These are phyloP conservation scores for Mythimna albipuncta DNA, from an alignment of 2,888 invertebrate species.

Conservation along the genomic window DNA sequence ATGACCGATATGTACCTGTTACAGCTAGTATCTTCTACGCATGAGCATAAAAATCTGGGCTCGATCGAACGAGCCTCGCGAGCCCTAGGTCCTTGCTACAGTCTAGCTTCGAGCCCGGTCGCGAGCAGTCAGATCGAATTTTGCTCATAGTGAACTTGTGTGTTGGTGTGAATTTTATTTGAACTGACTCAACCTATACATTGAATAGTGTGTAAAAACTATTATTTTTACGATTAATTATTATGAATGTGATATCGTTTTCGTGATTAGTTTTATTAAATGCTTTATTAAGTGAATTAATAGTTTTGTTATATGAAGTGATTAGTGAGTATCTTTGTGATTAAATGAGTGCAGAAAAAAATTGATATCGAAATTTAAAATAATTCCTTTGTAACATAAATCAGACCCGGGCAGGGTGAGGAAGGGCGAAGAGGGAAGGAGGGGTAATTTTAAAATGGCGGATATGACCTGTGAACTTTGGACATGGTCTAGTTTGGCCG, in stretches of 20 bases:
- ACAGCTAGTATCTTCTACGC: constrained; percentile 23
- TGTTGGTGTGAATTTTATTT: neutral
- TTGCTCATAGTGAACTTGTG: neutral
- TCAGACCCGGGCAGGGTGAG: neutral
- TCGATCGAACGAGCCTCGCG: constrained; percentile 2
- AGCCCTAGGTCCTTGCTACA: neutral
- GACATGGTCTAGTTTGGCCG: constrained; percentile 24
- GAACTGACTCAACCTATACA: neutral
- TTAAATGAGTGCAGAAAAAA: neutral
- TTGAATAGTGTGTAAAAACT: neutral
- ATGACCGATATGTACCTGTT: constrained; percentile 16
- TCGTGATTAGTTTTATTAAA: neutral
- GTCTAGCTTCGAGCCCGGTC: neutral
- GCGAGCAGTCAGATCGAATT: neutral
- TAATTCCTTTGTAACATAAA: neutral
- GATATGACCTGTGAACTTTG: constrained; percentile 21
- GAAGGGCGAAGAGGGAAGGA: neutral
- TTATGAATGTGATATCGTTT: neutral
- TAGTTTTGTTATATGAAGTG: neutral
- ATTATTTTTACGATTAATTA: neutral
- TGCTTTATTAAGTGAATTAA: neutral
- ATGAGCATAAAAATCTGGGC: constrained; percentile 50
- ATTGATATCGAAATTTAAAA: neutral
- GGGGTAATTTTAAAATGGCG: constrained; percentile 27
- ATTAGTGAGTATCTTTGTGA: neutral